Base-by-base conservation (phyloP, 1,140 invertebrate species). In the Tetramorium simillimum region DNA sequence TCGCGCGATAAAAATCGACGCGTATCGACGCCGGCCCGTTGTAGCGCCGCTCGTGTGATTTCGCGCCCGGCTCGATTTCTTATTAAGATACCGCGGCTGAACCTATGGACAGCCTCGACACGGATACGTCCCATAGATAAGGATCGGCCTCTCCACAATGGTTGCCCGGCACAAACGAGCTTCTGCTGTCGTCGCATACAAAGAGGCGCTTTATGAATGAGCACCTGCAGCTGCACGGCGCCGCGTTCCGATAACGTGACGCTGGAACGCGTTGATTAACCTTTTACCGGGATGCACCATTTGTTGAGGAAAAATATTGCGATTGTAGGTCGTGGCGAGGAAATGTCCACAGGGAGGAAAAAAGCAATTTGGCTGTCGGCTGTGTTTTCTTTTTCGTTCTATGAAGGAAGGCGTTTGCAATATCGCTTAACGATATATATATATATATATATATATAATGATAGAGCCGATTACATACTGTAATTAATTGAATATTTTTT, bases 91-190 rank as follows among this genome's bases (percentile, higher is more conserved):
- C 58, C 77, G 60, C 28, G 28, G 67, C n/a, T 75, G 85, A 84
- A 90, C 89, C 88, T 85, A 78, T 78, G 77, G 88, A 89, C 78
- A 85, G 72, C 72, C 89, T 90, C 89, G 89, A 84, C 76, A 82
- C 76, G 87, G 87, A 90, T 90, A 90, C 65, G 72, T 90, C 80
- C 73, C 51, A 9, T 37, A 70, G 89, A 90, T 90, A 90, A 86
- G 60, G 81, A 90, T 90, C 89, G 88, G 86, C 89, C 81, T 90
- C 81, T 88, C 56, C 53, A 81, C 89, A 88, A 90, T 90, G 69
- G 87, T 63, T 28, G 76, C 33, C 72, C 62, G 43, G 49, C 51
- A 90, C 86, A 90, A 89, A 85, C 88, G 88, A 85, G 89, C 80
- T 89, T 85, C 86, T 90, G 89, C 86, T 90, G 86, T 87, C 86